Conservation (phyloP, 2,888 invertebrate species). For the Acleris literana region DNA sequence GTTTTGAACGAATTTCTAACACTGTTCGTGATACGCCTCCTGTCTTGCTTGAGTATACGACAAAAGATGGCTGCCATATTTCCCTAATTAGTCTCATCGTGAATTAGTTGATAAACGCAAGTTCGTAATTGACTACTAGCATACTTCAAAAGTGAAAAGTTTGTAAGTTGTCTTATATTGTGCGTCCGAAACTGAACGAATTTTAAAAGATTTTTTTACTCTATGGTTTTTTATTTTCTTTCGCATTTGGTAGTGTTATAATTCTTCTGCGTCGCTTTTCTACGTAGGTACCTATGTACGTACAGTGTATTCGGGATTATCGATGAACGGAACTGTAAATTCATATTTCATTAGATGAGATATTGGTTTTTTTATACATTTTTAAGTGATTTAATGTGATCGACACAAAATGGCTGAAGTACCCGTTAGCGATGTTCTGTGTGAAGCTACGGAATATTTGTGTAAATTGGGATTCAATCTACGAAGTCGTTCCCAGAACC, state of each 20-base stretch:
- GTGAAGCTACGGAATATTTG: slow-evolving; percentile 76
- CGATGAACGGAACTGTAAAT: slow-evolving; percentile 16
- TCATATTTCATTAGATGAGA: slow-evolving; percentile 13
- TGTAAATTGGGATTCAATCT: slow-evolving; percentile 75
- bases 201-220: slow-evolving; percentile 57
- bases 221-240: slow-evolving; percentile 68
- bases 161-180: slow-evolving; percentile 25
- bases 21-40: slow-evolving; percentile 1
- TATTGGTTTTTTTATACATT: slow-evolving; percentile 6
- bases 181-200: slow-evolving; percentile 30
- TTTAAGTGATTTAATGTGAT: slow-evolving; percentile 27
- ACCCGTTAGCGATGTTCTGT: slow-evolving; percentile 68
- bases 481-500: slow-evolving; percentile 64
- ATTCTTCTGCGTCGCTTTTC: slow-evolving; percentile 39
- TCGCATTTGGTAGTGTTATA: slow-evolving; percentile 43
- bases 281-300: slow-evolving; percentile 9
- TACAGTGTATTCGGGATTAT: slow-evolving; percentile 32
- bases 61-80: slow-evolving; percentile 33
- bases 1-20: slow-evolving; percentile 28
- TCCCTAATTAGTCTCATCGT: slow-evolving; percentile 6
- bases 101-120: not conserved
- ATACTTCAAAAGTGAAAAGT: not conserved
- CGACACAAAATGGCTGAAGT: slow-evolving; percentile 66
- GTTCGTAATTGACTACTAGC: not conserved
- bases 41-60: not conserved